Base-by-base conservation (phyloP, 2,888 invertebrate genomes). In the Neoascia interrupta region DNA sequence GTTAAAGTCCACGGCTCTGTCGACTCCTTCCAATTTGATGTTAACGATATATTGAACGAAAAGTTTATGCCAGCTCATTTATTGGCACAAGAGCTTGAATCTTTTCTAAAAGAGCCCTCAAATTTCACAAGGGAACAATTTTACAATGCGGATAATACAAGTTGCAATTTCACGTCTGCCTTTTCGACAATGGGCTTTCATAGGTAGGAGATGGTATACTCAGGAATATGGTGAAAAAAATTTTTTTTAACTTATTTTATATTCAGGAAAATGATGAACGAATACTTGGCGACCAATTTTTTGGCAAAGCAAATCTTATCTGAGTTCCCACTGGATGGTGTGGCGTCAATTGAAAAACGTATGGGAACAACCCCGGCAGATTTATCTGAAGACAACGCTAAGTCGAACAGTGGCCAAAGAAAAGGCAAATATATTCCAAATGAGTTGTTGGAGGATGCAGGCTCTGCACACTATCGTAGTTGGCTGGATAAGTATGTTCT, bases 401-500 rank as follows among this genome's bases (percentile, higher is more conserved):
- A 8, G 3, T n/a, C 3, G 8, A n/a, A 31, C 31, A 39, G 36
- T 10, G 58, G 58, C 82, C 13, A 84, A 85, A 63, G 85, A 84
- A 79, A 49, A 81, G 66, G 81, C 23, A 86, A 88, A 75, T 70
- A 68, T 85, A 87, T 83, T 43, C 61, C 90, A 3, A 91, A 90
- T 72, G 90, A 91, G 69, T 86, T 92, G 54, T 84, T 94, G 79
- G 90, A 91, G 21, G 94, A 95, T 82, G 91, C 93, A 53, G 95
- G 95, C 0, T 94, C 94, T 1, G 88, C 91, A 1, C 92, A 91
- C 83, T 95, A 95, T 85, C 93, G 93, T 85, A 92, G 93, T 81
- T 95, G 95, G 94, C 86, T 95, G 28, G 89, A 92, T 41, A 94
- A 93, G 94, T 94, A 89, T n/a, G n/a, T n/a, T n/a, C n/a, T n/a